phyloP scores from a whole-genome alignment of 2,797 vertebrate species.

The Heterohyrax brucei region DNA sequence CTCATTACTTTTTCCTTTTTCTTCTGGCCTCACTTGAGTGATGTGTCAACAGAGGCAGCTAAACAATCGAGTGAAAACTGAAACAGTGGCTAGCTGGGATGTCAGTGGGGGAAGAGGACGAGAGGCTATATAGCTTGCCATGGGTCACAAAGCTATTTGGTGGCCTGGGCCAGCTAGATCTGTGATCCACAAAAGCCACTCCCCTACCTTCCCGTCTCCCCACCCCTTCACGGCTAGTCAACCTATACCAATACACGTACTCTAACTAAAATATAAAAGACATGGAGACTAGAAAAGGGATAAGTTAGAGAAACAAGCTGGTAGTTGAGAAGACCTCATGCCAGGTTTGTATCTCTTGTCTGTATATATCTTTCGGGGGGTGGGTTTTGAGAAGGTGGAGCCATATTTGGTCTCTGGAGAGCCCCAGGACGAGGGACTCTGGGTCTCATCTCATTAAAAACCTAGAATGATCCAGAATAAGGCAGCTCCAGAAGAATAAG shows the following conservation, averaged over 20 bases:
- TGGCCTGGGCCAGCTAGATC: neutral
- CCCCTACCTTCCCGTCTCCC: neutral
- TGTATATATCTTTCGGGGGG: neutral
- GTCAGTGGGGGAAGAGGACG: neutral
- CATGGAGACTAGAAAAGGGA: neutral
- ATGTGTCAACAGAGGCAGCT: conserved; percentile 19
- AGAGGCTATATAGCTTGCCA: neutral
- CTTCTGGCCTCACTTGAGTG: neutral
- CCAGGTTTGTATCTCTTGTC: neutral
- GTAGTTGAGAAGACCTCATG: conserved; percentile 6
- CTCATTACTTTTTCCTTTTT: neutral
- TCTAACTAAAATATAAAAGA: neutral
- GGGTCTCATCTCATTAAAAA: neutral
- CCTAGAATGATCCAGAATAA: neutral
- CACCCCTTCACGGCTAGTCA: neutral
- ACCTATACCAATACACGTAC: neutral
- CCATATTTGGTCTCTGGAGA: neutral
- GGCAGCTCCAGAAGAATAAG: neutral
- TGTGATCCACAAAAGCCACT: neutral
- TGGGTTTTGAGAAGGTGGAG: neutral
- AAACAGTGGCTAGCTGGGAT: neutral
- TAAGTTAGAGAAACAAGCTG: neutral
- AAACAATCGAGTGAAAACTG: conserved; percentile 9
- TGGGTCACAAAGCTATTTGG: neutral
- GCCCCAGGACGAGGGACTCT: neutral